Percentiles rank a stretch among this genome's conserved stretches.
phyloP scores from a whole-genome alignment of 2,797 vertebrate species.

The Scomberomorus guttatus region DNA sequence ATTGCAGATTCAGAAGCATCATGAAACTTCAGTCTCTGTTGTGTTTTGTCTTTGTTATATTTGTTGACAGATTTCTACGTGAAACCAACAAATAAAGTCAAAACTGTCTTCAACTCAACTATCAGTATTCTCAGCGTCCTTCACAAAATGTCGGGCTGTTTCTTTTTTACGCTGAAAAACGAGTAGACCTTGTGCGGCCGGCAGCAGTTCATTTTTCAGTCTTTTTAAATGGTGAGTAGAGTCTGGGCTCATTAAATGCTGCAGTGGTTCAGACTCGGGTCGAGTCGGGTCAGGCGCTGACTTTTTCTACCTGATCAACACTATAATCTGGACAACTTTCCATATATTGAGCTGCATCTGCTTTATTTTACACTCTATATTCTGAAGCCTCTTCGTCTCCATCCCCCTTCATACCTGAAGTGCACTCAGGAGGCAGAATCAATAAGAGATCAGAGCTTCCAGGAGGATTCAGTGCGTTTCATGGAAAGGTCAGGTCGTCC shows the following conservation, averaged over 20 bases:
- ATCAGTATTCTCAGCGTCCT: background rate
- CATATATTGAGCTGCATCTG: constrained; percentile 25
- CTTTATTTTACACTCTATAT: constrained; percentile 17
- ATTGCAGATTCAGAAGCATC: too few species aligned
- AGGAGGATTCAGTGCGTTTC: constrained; percentile 1
- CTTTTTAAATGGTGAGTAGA: background rate
- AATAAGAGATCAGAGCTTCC: constrained; percentile 46
- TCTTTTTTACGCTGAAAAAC: too few species aligned
- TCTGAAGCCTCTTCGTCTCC: constrained; percentile 38
- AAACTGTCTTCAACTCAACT: too few species aligned
- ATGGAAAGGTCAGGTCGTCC: constrained; percentile 36
- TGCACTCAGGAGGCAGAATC: constrained; percentile 32
- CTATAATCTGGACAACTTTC: constrained; percentile 21
- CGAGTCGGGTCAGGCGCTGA: background rate
- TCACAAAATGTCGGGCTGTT: background rate
- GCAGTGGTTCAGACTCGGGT: background rate
- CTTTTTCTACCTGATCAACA: constrained; percentile 18
- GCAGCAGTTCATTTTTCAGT: background rate
- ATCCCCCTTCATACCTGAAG: constrained; percentile 27
- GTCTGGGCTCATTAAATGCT: constrained; percentile 8
- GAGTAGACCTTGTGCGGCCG: too few species aligned
- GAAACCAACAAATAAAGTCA: too few species aligned
- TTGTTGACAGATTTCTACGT: too few species aligned
- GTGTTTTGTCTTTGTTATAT: too few species aligned
- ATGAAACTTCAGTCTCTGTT: too few species aligned